These are phyloP conservation scores for Tupiocoris notatus DNA, from an alignment of 2,888 invertebrate species.

Conservation along the genomic window DNA sequence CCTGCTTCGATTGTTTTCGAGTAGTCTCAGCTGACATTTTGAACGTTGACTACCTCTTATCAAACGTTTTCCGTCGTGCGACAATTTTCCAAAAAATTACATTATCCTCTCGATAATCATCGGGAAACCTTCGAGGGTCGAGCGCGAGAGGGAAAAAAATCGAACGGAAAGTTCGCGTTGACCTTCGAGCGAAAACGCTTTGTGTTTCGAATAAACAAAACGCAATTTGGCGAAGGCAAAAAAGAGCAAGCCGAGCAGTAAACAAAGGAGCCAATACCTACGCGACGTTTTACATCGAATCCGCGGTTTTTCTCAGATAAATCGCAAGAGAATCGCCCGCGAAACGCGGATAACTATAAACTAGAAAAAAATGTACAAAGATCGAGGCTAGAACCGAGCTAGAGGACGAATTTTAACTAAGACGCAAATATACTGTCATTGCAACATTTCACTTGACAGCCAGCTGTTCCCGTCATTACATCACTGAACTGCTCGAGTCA, in stretches of 20 bases:
- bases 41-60: slow-evolving; percentile 17
- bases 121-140: not conserved
- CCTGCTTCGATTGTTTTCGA: slow-evolving; percentile 55
- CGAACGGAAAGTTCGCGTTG: not conserved
- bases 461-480: slow-evolving; percentile 48
- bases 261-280: not conserved
- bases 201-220: not conserved
- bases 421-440: slow-evolving; percentile 49
- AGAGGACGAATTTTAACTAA: slow-evolving; percentile 43
- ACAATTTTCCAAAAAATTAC: not conserved
- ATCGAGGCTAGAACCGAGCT: slow-evolving; percentile 1
- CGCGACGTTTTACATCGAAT: not conserved
- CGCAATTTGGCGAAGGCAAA: not conserved
- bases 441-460: slow-evolving; percentile 47
- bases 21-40: slow-evolving; percentile 82
- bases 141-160: not conserved
- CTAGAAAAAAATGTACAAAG: not conserved
- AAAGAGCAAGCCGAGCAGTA: too few species aligned
- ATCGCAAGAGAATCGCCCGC: not conserved
- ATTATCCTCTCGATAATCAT: not conserved
- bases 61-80: not conserved
- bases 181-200: not conserved
- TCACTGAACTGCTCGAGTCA: slow-evolving; percentile 43
- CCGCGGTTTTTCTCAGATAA: not conserved
- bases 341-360: not conserved